Percentiles rank a stretch among this genome's conserved stretches.
phyloP scores from a whole-genome alignment of 2,797 vertebrate species.

The Chelonia mydas region DNA sequence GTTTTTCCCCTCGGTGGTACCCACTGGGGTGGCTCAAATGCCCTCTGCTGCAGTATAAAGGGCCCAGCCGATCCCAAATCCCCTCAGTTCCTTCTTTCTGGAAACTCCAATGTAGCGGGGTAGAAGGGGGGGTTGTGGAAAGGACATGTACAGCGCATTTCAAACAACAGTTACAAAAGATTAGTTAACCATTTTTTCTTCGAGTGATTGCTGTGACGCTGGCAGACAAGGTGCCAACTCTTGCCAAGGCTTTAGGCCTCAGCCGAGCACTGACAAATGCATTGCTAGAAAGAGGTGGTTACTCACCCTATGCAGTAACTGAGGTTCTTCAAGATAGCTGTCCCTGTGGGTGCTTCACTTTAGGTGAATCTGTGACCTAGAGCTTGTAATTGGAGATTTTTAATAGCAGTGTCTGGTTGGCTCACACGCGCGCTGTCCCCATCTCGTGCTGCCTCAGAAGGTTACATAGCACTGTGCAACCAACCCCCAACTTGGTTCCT shows the following conservation, averaged over 20 bases:
- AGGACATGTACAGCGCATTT: background rate
- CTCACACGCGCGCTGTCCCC: too few species aligned
- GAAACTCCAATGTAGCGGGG: background rate
- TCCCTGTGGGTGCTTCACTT: too few species aligned
- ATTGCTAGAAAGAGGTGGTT: background rate
- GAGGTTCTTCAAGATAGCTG: too few species aligned
- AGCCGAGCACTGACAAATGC: too few species aligned
- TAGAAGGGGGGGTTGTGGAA: background rate
- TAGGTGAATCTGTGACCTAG: too few species aligned
- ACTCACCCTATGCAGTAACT: too few species aligned
- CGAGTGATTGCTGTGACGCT: background rate
- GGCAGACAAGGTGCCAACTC: background rate
- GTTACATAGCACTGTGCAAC: too few species aligned
- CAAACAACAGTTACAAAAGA: background rate
- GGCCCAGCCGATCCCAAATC: background rate
- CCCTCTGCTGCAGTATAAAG: background rate
- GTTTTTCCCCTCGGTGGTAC: background rate
- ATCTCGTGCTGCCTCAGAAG: too few species aligned
- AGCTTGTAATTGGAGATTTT: too few species aligned
- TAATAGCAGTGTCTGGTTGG: too few species aligned
- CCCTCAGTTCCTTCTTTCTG: background rate
- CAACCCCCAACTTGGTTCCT: too few species aligned
- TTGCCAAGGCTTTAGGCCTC: background rate
- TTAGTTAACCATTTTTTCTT: background rate
- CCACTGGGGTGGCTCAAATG: background rate